Base-by-base conservation (phyloP, 1,140 invertebrate species). In the Coptotermes formosanus region DNA sequence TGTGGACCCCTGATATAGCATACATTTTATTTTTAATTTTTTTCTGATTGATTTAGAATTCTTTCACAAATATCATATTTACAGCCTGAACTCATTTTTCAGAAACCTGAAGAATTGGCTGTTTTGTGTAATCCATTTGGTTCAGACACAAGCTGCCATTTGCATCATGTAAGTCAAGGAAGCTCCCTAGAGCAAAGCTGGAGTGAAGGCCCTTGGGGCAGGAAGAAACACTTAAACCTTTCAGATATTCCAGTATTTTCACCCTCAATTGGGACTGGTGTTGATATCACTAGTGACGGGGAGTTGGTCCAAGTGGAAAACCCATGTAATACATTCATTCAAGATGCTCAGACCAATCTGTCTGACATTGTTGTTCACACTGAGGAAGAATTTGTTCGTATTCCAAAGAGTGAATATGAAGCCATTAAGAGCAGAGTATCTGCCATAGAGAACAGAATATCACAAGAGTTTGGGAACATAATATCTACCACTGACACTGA, bases 371-470 rank as follows among this genome's bases (percentile, higher is more conserved):
- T 16, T 21, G 19, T 55, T 55, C 52, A 55, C 48, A 9, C 21
- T 81, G 85, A 86, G 23, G 45, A 43, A 55, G 94, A 95, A 87
- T 95, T 94, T 88, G 94, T 95, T 8, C 92, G 92, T 87, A 93
- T 95, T 88, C 92, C 94, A 25, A 95, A 95, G 90, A 94, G 92
- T 84, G 95, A 96, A 89, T 95, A 95, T 87, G 94, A 96, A 90
- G 94, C 94, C 88, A 95, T 96, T 75, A 95, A 95, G 90, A 95
- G 92, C 88, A 91, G 95, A 89, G 93, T 96, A 25, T 94, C 93
- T 3, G 93, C 93, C 2, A 95, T 95, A 85, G 95, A 96, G 89
- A 93, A 93, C 59, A 91, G 93, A 88, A 92, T 96, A 82, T 95
- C 94, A 12, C 92, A 94, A 89, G 95, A 95, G 89, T 93, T 95